Evolutionary conservation across 2,113 vertebrate genomes (phyloP), one percentile per base, ranked within the genome.

Genomic region (Chionomys nivalis): DNA sequence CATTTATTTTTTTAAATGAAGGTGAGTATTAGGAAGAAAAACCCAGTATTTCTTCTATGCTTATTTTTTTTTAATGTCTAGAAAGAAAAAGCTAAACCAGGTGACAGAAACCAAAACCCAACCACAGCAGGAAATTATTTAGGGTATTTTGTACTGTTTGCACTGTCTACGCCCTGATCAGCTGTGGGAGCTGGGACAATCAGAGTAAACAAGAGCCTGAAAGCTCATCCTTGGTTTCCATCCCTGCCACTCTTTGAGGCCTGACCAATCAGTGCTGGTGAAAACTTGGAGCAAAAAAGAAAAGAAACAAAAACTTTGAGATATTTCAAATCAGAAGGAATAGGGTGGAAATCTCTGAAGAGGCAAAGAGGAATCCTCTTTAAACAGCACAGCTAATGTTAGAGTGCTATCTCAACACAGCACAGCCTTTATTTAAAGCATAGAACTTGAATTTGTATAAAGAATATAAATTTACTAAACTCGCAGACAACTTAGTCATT

Each of bases 101-200:
- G 96, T 98, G 96, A 97, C 95, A 97, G 96, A 97, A 97, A 97
- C 95, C 96, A 90, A 97, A 93, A 75, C 78, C 68, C 75, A 93
- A 97, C 91, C 94, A 14, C 97, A 97, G 93, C 94, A 97, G 98
- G 97, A 97, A 97, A 96, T 96, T 87, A 97, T 95, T 93, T 93
- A 89, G 93, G 96, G 91, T 95, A 96, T 77, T 95, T 82, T 94
- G 75, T 93, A 91, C 77, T 7, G 28, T 97, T 87, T 96, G 94
- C 96, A 82, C 94, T 89, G 75, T 79, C 92, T 79, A 11, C 0
- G 2, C 68, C 81, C 94, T 85, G 87, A 97, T 96, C 96, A 96
- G 95, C 94, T 93, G 82, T 66, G 86, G 63, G 82, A 91, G 42
- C 44, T 90, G 76, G 94, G 96, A 93, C 79, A 75, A 65, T 96